Base-by-base conservation (phyloP, 1,140 invertebrate species). In the Muscidifurax raptorellus region DNA sequence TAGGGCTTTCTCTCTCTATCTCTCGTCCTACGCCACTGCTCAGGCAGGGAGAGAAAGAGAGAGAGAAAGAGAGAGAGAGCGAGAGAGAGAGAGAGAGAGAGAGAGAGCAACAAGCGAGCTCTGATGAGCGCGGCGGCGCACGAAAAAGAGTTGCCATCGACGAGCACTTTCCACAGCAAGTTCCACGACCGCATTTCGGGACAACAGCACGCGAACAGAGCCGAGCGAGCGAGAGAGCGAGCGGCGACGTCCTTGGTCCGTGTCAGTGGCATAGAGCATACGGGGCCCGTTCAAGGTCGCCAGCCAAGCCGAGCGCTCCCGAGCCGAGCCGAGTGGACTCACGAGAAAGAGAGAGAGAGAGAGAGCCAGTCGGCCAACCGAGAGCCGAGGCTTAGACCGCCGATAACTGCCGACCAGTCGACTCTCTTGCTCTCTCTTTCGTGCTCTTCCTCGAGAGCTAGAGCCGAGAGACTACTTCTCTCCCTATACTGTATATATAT, bases 251-350 rank as follows among this genome's bases (percentile, higher is more conserved):
- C 92, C 92, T 93, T 93, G 92, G 91, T 92, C 91, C 92, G 92
- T 93, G 92, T 93, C 92, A 93, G 92, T 93, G 92, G 92, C 92
- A 93, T 93, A 92, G 91, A 92, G 90, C 90, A 92, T 92, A 92
- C 91, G 92, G 92, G 91, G 92, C 90, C 87, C 89, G 90, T 92
- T 93, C 92, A 93, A 93, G 92, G 92, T 93, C 92, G 92, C 90
- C 89, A 88, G 88, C 52, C 80, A 77, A 87, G 85, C 89, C 89
- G 92, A 93, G 89, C 71, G 72, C 59, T 59, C 32, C 76, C 87
- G 89, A 89, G 84, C 66, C n/a, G 1, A 71, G 66, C 59, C 89
- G 84, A 85, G 78, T 32, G 22, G n/a, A 12, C 30, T 32, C 30
- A 30, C 86, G 69, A 80, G 36, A 28, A 0, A n/a, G n/a, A n/a